These are phyloP conservation scores for Pachypanchax playfairii DNA, from an alignment of 2,113 vertebrate species.

Conservation along the genomic window DNA sequence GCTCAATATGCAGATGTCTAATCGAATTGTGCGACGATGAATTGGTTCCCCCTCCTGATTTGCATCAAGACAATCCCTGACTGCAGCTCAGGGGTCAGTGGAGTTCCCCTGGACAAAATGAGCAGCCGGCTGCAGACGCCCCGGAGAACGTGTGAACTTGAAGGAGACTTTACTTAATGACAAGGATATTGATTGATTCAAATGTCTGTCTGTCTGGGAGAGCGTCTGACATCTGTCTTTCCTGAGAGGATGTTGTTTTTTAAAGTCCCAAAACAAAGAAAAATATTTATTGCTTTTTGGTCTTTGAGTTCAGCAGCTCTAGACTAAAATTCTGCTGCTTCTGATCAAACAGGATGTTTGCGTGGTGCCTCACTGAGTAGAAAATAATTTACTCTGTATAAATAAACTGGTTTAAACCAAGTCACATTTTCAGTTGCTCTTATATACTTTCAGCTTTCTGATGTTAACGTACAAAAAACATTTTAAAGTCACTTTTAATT, in stretches of 20 bases:
- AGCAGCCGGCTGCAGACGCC: constrained; percentile 76
- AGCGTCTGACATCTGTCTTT: constrained; percentile 66
- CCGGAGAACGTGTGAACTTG: constrained; percentile 79
- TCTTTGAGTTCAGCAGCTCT: background rate
- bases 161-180: constrained; percentile 71
- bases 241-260: constrained; percentile 29
- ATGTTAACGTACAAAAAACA: no score
- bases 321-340: background rate
- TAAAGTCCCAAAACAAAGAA: constrained; percentile 14
- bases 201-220: constrained; percentile 72
- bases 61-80: constrained; percentile 78
- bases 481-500: no score
- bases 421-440: background rate
- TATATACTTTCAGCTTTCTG: no score
- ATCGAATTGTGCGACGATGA: constrained; percentile 79
- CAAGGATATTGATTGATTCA: constrained; percentile 75
- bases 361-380: background rate
- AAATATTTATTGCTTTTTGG: constrained; percentile 8
- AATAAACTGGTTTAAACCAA: fast-evolving
- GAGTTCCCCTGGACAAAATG: constrained; percentile 71
- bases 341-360: background rate
- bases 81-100: constrained; percentile 73
- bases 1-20: constrained; percentile 84
- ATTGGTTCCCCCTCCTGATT: constrained; percentile 74
- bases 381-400: background rate